phyloP scores from a whole-genome alignment of 2,888 invertebrate genomes.

The Ichneumon xanthorius region DNA sequence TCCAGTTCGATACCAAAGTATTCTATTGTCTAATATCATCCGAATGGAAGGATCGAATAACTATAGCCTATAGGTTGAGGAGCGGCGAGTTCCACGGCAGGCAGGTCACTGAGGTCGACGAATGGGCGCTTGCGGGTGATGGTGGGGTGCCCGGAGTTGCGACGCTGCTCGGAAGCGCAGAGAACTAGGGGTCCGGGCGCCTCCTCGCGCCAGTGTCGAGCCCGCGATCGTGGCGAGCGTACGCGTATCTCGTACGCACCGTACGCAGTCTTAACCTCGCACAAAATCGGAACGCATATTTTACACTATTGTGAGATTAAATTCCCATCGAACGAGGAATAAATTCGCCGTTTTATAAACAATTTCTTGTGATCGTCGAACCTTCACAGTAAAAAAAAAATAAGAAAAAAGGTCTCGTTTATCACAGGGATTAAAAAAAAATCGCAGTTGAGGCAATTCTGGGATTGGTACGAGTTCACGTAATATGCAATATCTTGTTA shows the following conservation, averaged over 20 bases:
- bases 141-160: constrained; percentile 78
- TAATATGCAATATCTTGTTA: background rate
- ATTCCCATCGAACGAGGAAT: background rate
- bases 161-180: constrained; percentile 83
- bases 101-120: constrained; percentile 57
- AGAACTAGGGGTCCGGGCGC: constrained; percentile 81
- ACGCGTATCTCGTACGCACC: constrained; percentile 78
- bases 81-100: constrained; percentile 30
- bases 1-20: constrained; percentile 1
- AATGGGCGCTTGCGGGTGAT: constrained; percentile 58
- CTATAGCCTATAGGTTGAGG: constrained; percentile 16
- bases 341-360: constrained; percentile 7
- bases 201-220: constrained; percentile 82
- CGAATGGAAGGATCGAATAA: constrained; percentile 37
- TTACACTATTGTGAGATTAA: constrained; percentile 27
- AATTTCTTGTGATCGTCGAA: constrained; percentile 34
- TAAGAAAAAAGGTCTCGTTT: constrained; percentile 1
- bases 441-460: background rate
- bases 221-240: constrained; percentile 84
- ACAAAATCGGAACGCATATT: constrained; percentile 42
- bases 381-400: constrained; percentile 12
- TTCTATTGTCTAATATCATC: constrained; percentile 24
- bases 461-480: constrained; percentile 27
- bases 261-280: constrained; percentile 60
- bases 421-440: constrained; percentile 16